Evolutionary conservation across 2,797 vertebrate species (phyloP).

Genomic region (Paedocypris micromegethes): DNA sequence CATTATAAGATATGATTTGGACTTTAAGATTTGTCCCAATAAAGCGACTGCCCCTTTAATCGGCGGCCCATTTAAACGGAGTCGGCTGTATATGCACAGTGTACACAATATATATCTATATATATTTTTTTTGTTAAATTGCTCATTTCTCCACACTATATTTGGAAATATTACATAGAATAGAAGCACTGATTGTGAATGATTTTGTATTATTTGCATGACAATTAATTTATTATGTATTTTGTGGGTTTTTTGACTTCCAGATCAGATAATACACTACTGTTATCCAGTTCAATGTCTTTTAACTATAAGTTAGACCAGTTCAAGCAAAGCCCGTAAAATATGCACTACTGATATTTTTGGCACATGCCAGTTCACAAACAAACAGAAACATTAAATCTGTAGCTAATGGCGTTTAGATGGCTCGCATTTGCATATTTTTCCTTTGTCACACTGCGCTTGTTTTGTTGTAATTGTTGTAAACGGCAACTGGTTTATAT

Average conservation of each 20-base stretch:
- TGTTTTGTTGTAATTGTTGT: slow-evolving; percentile 21
- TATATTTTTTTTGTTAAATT: too few relatives aligned
- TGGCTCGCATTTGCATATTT: slow-evolving; percentile 22
- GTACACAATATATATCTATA: too few relatives aligned
- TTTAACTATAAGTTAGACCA: neutral
- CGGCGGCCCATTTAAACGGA: too few relatives aligned
- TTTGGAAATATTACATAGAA: slow-evolving; percentile 4
- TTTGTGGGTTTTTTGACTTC: slow-evolving; percentile 12
- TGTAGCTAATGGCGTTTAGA: slow-evolving; percentile 3
- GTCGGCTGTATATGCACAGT: too few relatives aligned
- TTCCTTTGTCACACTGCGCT: slow-evolving; percentile 12
- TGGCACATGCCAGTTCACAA: neutral
- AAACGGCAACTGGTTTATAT: slow-evolving; percentile 14
- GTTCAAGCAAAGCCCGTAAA: neutral
- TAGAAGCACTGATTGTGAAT: slow-evolving; percentile 10
- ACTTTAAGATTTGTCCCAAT: too few relatives aligned
- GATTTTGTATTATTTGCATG: slow-evolving; percentile 41
- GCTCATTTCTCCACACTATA: neutral
- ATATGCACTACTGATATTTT: slow-evolving; percentile 17
- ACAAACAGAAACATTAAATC: too few relatives aligned
- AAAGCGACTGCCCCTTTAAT: too few relatives aligned
- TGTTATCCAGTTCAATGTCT: neutral
- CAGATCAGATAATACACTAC: neutral
- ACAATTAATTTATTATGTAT: slow-evolving; percentile 24
- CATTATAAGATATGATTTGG: too few relatives aligned